Base-by-base conservation (phyloP, 2,888 invertebrate genomes). In the Subacronicta megacephala region DNA sequence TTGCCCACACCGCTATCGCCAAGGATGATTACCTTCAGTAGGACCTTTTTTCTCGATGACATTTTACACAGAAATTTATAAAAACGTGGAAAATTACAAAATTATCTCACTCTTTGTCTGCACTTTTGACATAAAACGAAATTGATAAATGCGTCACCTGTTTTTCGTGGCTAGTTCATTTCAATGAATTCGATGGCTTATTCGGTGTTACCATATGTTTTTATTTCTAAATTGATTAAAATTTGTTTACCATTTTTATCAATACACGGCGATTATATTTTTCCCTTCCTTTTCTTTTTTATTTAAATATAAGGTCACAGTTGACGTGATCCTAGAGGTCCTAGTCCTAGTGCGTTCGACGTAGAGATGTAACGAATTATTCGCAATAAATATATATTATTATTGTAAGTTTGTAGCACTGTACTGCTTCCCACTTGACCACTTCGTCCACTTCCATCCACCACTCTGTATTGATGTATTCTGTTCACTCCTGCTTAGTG, bases 1-100 rank as follows among this genome's bases (percentile, higher is more conserved):
- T 99, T 99, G 37, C 99, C 99, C 64, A 99, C 99, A 78, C 99
- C 99, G 75, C 98, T 98, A 88, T 99, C 99, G 42, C 99, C 99
- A 80, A 99, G 95, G 90, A 99, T 99, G 86, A 99, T 99, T 58
- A 99, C 99, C 95, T 99, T 99, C 81, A 99, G 95, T 58, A 99
- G 95, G 76, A 98, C 97, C 96, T 99, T 99, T 97, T 99, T 99
- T 87, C 98, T 96, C 72, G 97, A 97, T 75, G 98, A 96, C 98
- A 98, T 98, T 92, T 89, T 95, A 80, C 86, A 90, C 89, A 80
- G 83, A 84, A 90, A 89, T 87, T 88, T 75, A 63, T 60, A 66
- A 80, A 71, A 78, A 77, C 70, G 75, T 80, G 80, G 75, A 85
- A 89, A 88, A 84, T 85, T 83, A 89, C 86, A 88, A 91, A 85